Conservation (phyloP, 2,113 vertebrate genomes). For the Caretta caretta region DNA sequence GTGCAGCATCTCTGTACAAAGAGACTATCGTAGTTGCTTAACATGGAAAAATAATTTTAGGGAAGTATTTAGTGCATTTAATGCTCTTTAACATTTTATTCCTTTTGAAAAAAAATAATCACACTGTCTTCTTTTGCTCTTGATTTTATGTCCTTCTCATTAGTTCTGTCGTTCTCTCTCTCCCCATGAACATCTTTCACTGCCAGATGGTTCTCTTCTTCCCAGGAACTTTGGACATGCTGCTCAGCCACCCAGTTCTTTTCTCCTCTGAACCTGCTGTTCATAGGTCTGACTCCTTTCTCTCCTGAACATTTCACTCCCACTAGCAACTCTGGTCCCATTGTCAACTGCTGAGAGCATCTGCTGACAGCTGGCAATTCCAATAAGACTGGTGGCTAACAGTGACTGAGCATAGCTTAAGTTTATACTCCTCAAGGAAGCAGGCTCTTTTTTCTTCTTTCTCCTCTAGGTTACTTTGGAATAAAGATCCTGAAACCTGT, state of each 20-base stretch:
- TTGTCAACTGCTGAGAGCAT: not conserved
- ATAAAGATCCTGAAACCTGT: not conserved
- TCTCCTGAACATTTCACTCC: not conserved
- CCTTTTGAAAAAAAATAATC: not conserved
- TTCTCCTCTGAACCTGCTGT: not conserved
- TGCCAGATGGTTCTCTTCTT: not conserved
- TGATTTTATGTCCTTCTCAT: not conserved
- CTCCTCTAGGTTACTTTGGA: not conserved
- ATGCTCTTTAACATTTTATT: not conserved
- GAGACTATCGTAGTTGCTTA: not conserved
- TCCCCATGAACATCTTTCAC: not conserved
- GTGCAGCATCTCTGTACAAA: rapidly evolving
- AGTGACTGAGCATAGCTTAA: not conserved
- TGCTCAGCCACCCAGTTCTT: not conserved
- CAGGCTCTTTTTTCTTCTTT: rapidly evolving
- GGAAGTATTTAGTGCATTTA: not conserved
- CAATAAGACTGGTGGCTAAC: not conserved
- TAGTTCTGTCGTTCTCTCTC: not conserved
- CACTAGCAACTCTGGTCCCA: not conserved
- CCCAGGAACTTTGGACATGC: not conserved
- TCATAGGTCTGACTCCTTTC: not conserved
- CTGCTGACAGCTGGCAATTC: not conserved
- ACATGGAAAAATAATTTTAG: not conserved
- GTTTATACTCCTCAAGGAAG: not conserved
- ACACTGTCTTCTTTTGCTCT: not conserved